phyloP scores from a whole-genome alignment of 2,888 invertebrate species.

The Apamea crenata region DNA sequence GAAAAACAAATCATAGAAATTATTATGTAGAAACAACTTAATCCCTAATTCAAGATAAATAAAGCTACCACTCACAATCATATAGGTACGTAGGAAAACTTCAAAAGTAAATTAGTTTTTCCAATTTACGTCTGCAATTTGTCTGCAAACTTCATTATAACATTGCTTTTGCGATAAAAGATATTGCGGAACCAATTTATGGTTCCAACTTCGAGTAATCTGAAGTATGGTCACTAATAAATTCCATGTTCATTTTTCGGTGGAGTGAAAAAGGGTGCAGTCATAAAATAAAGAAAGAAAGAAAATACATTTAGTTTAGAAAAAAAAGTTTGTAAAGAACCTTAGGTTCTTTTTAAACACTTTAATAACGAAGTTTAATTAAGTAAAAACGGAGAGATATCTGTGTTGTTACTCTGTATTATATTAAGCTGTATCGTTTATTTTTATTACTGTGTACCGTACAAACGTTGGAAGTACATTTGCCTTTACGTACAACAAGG shows the following conservation, averaged over 20 bases:
- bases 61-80: slow-evolving; percentile 16
- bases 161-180: slow-evolving; percentile 54
- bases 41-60: neutral
- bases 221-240: slow-evolving; percentile 36
- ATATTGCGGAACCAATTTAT: slow-evolving; percentile 61
- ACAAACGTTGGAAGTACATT: slow-evolving; percentile 35
- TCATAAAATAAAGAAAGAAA: slow-evolving; percentile 26
- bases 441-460: slow-evolving; percentile 49
- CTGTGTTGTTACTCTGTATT: slow-evolving; percentile 44
- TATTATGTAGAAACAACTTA: neutral
- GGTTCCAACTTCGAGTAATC: slow-evolving; percentile 49
- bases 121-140: slow-evolving; percentile 56
- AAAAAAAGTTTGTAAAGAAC: slow-evolving; percentile 27
- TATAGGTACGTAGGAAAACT: slow-evolving; percentile 21
- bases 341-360: slow-evolving; percentile 51
- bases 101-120: slow-evolving; percentile 55
- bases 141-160: slow-evolving; percentile 60
- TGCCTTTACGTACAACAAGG: slow-evolving; percentile 5
- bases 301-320: neutral
- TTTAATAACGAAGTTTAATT: slow-evolving; percentile 55
- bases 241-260: slow-evolving; percentile 20
- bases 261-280: slow-evolving; percentile 33
- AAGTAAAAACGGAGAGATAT: slow-evolving; percentile 48
- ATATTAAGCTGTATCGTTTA: slow-evolving; percentile 49
- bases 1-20: neutral